phyloP scores from a whole-genome alignment of 2,113 vertebrate genomes.

The Mormyrus iriodes region DNA sequence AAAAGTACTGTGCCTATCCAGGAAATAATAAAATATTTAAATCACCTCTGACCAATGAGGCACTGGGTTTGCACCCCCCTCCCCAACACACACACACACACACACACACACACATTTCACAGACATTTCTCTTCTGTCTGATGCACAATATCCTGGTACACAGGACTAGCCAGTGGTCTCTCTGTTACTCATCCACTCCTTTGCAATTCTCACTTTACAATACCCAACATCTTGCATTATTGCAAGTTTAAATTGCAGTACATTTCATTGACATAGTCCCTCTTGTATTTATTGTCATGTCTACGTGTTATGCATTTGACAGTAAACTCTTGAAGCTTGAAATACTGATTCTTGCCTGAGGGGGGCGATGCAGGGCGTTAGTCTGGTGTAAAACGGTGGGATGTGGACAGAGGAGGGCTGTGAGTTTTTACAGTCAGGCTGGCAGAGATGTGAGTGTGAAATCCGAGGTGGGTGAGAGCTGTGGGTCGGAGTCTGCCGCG shows the following conservation, averaged over 20 bases:
- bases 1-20: neutral
- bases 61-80: neutral
- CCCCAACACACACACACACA: neutral
- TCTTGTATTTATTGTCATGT: too few relatives aligned
- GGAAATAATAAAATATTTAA: neutral
- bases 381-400: neutral
- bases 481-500: neutral
- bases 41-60: neutral
- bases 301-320: too few relatives aligned
- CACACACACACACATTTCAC: neutral
- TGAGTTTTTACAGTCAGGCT: neutral
- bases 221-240: too few relatives aligned
- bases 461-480: neutral
- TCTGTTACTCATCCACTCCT: neutral
- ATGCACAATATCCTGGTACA: neutral
- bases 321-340: neutral
- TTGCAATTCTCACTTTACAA: neutral
- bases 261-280: too few relatives aligned
- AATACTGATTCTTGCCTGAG: neutral
- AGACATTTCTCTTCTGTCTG: too few relatives aligned
- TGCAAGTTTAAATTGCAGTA: too few relatives aligned
- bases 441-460: neutral
- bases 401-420: neutral
- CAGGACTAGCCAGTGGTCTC: neutral
- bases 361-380: neutral